Evolutionary conservation across 1,140 invertebrate species (phyloP).

Genomic region (Tribolium castaneum): DNA sequence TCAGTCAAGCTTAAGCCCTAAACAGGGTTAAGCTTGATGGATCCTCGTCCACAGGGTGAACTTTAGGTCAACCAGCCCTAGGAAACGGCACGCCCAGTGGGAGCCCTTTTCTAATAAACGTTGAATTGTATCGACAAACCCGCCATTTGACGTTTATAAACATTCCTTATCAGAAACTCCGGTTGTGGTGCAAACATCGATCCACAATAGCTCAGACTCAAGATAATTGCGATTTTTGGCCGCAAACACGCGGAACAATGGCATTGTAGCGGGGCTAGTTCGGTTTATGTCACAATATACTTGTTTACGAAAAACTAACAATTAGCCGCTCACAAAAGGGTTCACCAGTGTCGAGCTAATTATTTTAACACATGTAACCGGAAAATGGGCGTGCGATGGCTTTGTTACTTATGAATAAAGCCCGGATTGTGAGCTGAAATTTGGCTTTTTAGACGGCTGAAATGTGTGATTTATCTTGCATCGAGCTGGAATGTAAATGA

Average conservation of each 20-base stretch:
- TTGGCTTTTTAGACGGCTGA: neutral
- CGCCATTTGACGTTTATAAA: slow-evolving; percentile 12
- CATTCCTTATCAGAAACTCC: neutral
- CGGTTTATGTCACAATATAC: neutral
- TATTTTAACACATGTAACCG: slow-evolving; percentile 31
- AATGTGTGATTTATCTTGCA: neutral
- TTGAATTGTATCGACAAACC: slow-evolving; percentile 8
- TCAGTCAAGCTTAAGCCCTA: neutral
- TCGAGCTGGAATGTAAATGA: neutral
- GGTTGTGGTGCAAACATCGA: neutral
- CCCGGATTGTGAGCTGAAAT: neutral
- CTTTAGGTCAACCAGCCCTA: neutral
- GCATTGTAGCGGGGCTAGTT: neutral
- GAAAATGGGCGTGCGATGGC: slow-evolving; percentile 4
- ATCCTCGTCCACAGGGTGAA: slow-evolving; percentile 19
- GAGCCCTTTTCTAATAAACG: slow-evolving; percentile 29
- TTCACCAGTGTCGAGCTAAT: neutral
- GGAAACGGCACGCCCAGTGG: slow-evolving; percentile 14
- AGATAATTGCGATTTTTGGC: neutral
- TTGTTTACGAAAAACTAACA: slow-evolving; percentile 25
- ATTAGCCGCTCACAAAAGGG: neutral
- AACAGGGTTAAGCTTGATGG: slow-evolving; percentile 41
- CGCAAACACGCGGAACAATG: neutral
- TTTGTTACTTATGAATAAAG: slow-evolving; percentile 24
- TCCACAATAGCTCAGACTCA: neutral